These are phyloP conservation scores for Anoura caudifer DNA, from an alignment of 2,113 vertebrate genomes.

Conservation along the genomic window DNA sequence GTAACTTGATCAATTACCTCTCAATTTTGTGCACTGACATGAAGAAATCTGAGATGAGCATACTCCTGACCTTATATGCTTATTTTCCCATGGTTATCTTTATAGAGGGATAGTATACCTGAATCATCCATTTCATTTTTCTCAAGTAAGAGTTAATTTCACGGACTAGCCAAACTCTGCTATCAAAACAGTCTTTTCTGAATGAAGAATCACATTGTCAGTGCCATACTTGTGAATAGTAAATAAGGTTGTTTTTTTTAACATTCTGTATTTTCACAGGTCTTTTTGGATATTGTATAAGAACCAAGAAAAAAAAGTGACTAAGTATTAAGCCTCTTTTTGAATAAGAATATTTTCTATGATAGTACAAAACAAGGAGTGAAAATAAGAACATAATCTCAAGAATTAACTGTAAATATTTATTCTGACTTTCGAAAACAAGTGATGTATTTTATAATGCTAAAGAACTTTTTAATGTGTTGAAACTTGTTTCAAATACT, in stretches of 20 bases:
- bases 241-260: background rate
- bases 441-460: background rate
- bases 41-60: conserved; percentile 52
- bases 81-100: conserved; percentile 38
- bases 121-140: conserved; percentile 42
- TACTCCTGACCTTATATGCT: conserved; percentile 50
- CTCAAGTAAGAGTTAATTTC: conserved; percentile 2
- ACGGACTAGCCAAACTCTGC: background rate
- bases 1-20: conserved; percentile 61
- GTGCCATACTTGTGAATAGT: background rate
- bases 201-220: background rate
- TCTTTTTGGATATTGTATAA: background rate
- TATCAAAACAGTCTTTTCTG: background rate
- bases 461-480: background rate
- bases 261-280: background rate
- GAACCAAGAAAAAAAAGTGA: background rate
- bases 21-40: conserved; percentile 49
- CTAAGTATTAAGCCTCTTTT: background rate
- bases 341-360: background rate
- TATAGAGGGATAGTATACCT: background rate
- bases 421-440: background rate
- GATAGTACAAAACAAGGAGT: background rate
- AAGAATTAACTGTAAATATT: background rate
- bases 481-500: background rate
- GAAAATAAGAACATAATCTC: background rate